Base-by-base conservation (phyloP, 2,888 invertebrate genomes). In the Eupithecia exiguata region DNA sequence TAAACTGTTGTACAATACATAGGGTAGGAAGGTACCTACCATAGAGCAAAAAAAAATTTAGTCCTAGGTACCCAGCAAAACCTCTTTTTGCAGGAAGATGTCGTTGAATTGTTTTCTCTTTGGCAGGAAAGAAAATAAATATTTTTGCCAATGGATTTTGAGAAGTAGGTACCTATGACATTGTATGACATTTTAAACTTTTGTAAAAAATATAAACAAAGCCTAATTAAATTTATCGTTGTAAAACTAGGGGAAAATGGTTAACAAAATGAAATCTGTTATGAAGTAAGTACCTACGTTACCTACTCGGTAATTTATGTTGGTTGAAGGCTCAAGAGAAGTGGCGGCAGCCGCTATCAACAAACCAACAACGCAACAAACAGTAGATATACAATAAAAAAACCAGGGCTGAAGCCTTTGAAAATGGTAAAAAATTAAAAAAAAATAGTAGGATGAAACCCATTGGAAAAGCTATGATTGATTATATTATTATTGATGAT, bases 281-380 rank as follows among this genome's bases (percentile, higher is more conserved):
- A 82, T 79, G 77, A 73, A 74, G 86, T 86, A 71, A 83, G 84
- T 84, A 58, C 12, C 21, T 53, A 58, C 53, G n/a, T 21, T 53
- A 25, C 25, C 4, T 58, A 58, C n/a, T 10, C 5, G 1, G 46
- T 18, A 53, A 49, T n/a, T n/a, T 53, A 21, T 10, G 25, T 58
- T 58, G 25, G 12, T 12, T 12, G 53, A 21, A 21, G 12, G 49
- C n/a, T 9, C 21, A 10, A 53, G 21, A 49, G 49, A 49, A n/a
- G n/a, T 53, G 21, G 49, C 21, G 21, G 9, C 49, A 21, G 49
- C 12, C 21, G 5, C 53, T 12, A 53, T 21, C 21, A 53, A 53
- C 14, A 25, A 58, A 58, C 53, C 10, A 53, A 25, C 10, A n/a
- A 49, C 7, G 7, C 12, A 49, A 53, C 10, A 53, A 53, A 53